phyloP scores from a whole-genome alignment of 2,113 vertebrate genomes.

The Gambusia holbrooki region DNA sequence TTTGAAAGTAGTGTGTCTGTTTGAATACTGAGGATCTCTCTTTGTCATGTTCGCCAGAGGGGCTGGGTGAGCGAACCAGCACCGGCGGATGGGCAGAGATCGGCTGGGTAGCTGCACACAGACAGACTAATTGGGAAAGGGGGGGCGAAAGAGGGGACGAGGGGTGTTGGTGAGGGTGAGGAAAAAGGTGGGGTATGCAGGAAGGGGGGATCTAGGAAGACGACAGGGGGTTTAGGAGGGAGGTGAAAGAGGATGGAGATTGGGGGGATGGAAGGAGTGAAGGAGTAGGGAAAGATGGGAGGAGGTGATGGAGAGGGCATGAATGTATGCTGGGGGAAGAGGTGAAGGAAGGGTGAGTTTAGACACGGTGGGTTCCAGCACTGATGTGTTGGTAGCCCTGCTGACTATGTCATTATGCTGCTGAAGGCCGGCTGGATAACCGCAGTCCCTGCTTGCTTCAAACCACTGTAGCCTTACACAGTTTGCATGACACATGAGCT shows the following conservation, averaged over 20 bases:
- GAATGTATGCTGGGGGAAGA: conserved; percentile 54
- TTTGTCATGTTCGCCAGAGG: conserved; percentile 82
- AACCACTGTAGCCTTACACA: conserved; percentile 41
- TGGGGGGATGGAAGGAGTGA: conserved; percentile 40
- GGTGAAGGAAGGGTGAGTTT: conserved; percentile 67
- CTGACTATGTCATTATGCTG: conserved; percentile 84
- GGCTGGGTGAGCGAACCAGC: conserved; percentile 74
- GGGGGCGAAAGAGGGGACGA: conserved; percentile 70
- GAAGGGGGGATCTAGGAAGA: conserved; percentile 67
- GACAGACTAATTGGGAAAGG: conserved; percentile 81
- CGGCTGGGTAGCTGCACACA: conserved; percentile 77
- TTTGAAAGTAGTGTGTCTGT: conserved; percentile 77
- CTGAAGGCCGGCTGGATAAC: conserved; percentile 83
- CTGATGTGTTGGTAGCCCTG: conserved; percentile 87
- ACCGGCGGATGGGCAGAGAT: conserved; percentile 77
- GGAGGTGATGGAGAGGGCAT: conserved; percentile 68
- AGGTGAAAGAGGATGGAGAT: conserved; percentile 76
- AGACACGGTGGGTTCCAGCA: conserved; percentile 73
- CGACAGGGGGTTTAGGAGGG: conserved; percentile 69
- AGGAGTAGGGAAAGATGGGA: conserved; percentile 43
- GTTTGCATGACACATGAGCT: conserved; percentile 39
- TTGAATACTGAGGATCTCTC: conserved; percentile 77
- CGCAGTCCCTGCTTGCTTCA: conserved; percentile 48
- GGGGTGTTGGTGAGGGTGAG: conserved; percentile 70
- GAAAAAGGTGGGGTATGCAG: conserved; percentile 66